Evolutionary conservation across 2,113 vertebrate species (phyloP).

Genomic region (Xerus inauris): DNA sequence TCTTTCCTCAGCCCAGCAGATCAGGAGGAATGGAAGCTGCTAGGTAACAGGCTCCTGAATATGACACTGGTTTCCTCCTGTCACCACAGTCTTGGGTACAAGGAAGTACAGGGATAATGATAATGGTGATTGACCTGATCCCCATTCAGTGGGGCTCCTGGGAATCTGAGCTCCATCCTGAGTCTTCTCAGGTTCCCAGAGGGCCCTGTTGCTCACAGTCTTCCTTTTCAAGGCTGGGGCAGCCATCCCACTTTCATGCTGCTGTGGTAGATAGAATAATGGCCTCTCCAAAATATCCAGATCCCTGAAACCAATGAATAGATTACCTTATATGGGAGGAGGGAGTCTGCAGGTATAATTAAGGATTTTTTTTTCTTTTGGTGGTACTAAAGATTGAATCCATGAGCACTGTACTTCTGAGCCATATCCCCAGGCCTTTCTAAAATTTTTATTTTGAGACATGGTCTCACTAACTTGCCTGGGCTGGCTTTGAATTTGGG

Average conservation of each 20-base stretch:
- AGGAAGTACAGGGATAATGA: neutral
- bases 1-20: neutral
- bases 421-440: neutral
- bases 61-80: neutral
- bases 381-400: neutral
- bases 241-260: neutral
- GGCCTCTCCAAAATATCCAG: neutral
- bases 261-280: neutral
- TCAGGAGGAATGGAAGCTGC: neutral
- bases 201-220: neutral
- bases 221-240: neutral
- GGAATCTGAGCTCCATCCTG: neutral
- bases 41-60: neutral
- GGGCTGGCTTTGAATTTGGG: neutral
- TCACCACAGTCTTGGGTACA: neutral
- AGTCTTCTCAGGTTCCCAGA: neutral
- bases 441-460: neutral
- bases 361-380: neutral
- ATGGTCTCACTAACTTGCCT: neutral
- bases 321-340: neutral
- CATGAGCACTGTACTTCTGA: neutral
- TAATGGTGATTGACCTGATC: neutral
- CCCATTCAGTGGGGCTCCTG: neutral
- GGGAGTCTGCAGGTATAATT: neutral
- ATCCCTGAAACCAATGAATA: neutral